phyloP scores from a whole-genome alignment of 2,888 invertebrate genomes.

The Pterostichus niger region DNA sequence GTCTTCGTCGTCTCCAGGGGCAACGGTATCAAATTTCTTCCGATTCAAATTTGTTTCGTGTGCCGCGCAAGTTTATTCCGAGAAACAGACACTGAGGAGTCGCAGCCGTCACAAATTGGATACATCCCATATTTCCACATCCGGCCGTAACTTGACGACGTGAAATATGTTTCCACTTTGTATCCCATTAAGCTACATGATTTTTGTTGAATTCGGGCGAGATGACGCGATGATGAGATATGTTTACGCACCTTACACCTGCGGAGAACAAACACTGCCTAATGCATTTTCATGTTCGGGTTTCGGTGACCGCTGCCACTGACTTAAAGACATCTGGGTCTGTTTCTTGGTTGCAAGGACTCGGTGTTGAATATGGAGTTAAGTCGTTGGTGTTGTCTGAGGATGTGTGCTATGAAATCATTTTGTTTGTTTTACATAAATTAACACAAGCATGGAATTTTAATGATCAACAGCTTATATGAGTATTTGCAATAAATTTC shows the following conservation, averaged over 20 bases:
- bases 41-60: conserved; percentile 63
- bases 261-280: conserved; percentile 40
- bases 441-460: conserved; percentile 31
- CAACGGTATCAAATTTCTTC: conserved; percentile 63
- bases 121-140: conserved; percentile 66
- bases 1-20: conserved; percentile 36
- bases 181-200: conserved; percentile 73
- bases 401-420: conserved; percentile 9
- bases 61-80: conserved; percentile 52
- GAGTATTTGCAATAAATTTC: too few species aligned
- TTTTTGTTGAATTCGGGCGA: conserved; percentile 61
- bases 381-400: not conserved
- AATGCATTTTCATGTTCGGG: conserved; percentile 38
- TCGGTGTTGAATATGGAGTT: conserved; percentile 33
- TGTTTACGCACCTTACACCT: conserved; percentile 50
- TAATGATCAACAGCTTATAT: conserved; percentile 5
- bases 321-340: conserved; percentile 37
- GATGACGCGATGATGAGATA: conserved; percentile 60
- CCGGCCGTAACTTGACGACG: conserved; percentile 71
- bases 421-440: conserved; percentile 44
- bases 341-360: not conserved
- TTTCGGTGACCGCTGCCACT: conserved; percentile 15
- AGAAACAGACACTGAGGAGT: conserved; percentile 56
- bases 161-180: conserved; percentile 75
- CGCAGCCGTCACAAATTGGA: conserved; percentile 66